A percentile compares a stretch with the other conserved stretches of the same genome.
phyloP scores from a whole-genome alignment of 64 coral and sea anemone species.

The Actinia tenebrosa region DNA sequence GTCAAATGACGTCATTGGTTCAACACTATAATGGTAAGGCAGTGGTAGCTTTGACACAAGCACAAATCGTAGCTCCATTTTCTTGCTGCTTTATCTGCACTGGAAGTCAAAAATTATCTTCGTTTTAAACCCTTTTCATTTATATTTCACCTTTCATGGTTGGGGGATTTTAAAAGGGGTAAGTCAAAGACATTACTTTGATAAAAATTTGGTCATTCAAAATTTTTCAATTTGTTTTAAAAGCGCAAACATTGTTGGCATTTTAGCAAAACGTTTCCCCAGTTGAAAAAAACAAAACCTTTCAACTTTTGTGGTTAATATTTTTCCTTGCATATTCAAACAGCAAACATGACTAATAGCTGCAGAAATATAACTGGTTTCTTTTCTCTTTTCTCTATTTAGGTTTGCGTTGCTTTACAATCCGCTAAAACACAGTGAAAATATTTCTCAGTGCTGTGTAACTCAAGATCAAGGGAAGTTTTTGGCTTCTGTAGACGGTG shows the following conservation, averaged over 20 bases:
- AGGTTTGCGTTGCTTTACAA: neutral
- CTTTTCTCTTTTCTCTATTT: neutral
- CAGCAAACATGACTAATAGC: neutral
- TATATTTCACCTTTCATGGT: neutral
- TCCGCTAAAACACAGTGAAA: neutral
- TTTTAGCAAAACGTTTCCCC: neutral
- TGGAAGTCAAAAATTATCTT: neutral
- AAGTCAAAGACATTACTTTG: neutral
- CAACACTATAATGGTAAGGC: neutral
- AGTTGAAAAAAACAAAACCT: neutral
- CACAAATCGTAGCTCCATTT: neutral
- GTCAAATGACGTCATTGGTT: conserved; percentile 1
- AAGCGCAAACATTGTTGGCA: neutral
- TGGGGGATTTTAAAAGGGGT: neutral
- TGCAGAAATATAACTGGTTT: neutral
- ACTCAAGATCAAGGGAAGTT: neutral
- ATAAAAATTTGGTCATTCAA: neutral
- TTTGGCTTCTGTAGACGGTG: neutral
- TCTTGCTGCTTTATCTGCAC: neutral
- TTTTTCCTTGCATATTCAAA: neutral
- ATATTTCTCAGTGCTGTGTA: neutral
- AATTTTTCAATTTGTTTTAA: neutral
- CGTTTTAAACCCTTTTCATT: neutral
- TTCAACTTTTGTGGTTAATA: neutral
- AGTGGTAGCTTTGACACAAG: conserved; percentile 10